These are phyloP conservation scores for Muscicapa striata DNA, from an alignment of 2,797 vertebrate species.

Conservation along the genomic window DNA sequence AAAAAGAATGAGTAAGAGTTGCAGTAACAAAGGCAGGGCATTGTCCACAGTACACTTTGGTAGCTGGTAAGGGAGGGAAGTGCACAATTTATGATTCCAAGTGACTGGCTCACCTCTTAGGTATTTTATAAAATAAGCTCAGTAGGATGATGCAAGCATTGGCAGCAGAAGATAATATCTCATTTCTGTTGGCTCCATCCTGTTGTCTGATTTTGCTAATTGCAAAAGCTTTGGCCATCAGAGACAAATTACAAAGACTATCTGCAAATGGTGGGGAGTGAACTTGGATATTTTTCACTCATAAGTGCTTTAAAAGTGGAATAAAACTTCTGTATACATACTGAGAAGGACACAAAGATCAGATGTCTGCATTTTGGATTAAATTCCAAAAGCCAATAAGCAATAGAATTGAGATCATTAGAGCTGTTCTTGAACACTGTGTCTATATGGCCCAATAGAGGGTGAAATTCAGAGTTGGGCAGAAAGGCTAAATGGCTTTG, in stretches of 20 bases:
- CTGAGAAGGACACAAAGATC: background rate
- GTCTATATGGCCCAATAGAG: background rate
- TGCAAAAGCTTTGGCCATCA: background rate
- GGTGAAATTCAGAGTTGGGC: background rate
- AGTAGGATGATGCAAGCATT: constrained; percentile 46
- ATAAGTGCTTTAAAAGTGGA: background rate
- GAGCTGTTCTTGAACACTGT: background rate
- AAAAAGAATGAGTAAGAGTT: background rate
- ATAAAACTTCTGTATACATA: background rate
- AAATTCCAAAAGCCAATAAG: background rate
- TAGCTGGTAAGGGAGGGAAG: background rate
- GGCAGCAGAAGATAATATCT: constrained; percentile 38
- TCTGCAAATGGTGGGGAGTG: background rate
- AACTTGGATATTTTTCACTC: background rate
- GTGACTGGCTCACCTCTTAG: background rate
- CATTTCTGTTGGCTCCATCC: constrained; percentile 49
- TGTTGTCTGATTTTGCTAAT: constrained; percentile 39
- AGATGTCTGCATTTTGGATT: background rate
- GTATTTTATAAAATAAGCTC: constrained; percentile 49
- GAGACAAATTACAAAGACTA: constrained; percentile 17
- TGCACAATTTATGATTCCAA: constrained; percentile 17
- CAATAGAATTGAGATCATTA: background rate
- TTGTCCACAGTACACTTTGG: background rate
- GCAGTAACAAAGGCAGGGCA: background rate
- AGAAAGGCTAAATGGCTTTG: constrained; percentile 16